A percentile compares a stretch with the other conserved stretches of the same genome.
These are phyloP conservation scores for Oligia fasciuncula DNA, from an alignment of 2,888 invertebrate species.

Conservation along the genomic window DNA sequence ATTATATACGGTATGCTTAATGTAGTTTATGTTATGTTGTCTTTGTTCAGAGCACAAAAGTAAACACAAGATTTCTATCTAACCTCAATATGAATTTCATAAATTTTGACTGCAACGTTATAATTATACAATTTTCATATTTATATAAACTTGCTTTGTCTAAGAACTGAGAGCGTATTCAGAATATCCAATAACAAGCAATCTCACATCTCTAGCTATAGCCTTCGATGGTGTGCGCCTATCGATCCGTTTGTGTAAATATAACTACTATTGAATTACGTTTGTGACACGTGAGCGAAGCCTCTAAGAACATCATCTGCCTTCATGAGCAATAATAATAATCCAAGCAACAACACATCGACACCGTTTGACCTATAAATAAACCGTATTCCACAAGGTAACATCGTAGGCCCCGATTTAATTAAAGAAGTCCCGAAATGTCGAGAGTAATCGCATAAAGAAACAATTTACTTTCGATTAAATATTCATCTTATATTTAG, in stretches of 20 bases:
- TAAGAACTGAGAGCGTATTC: constrained; percentile 12
- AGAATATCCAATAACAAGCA: constrained; percentile 46
- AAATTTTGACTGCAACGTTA: constrained; percentile 11
- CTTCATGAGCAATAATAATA: constrained; percentile 46
- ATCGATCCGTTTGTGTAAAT: constrained; percentile 54
- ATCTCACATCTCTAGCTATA: constrained; percentile 39
- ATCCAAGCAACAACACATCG: constrained; percentile 18
- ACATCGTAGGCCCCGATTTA: constrained; percentile 20
- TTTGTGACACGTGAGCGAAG: constrained; percentile 59
- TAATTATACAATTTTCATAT: neutral
- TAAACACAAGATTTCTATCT: constrained; percentile 13
- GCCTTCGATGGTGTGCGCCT: constrained; percentile 35
- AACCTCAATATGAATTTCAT: constrained; percentile 23
- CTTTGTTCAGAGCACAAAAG: neutral
- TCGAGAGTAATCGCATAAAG: constrained; percentile 43
- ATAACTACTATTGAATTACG: constrained; percentile 56
- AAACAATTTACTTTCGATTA: constrained; percentile 52
- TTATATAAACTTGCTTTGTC: constrained; percentile 20
- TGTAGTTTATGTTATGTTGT: neutral
- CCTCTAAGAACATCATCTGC: constrained; percentile 61
- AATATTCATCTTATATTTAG: constrained; percentile 44
- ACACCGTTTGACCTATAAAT: constrained; percentile 28
- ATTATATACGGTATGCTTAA: neutral
- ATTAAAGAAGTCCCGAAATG: constrained; percentile 51
- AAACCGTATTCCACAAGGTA: constrained; percentile 31